Percentiles rank a stretch among this genome's conserved stretches.
Conservation (phyloP, 2,888 invertebrate genomes). For the Slavum lentiscoides region DNA sequence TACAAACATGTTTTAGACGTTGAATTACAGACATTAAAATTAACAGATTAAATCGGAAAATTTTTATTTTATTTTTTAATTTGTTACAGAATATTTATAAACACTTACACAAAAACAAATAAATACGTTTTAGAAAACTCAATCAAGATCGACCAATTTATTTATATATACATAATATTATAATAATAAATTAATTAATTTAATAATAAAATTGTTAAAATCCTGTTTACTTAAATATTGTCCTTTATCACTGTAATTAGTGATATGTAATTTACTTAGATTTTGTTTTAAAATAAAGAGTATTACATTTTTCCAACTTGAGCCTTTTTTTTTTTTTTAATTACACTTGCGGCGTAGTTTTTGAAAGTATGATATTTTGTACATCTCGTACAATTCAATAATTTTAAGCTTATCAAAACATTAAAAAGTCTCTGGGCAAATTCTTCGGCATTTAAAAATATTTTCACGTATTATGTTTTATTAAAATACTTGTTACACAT, state of each 20-base stretch:
- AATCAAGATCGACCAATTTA: too few species aligned
- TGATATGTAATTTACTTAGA: neutral
- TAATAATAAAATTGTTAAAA: neutral
- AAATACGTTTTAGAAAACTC: neutral
- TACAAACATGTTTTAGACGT: constrained; percentile 50
- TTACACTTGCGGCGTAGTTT: neutral
- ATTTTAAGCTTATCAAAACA: neutral
- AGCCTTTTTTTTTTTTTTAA: neutral
- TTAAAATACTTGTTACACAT: too few species aligned
- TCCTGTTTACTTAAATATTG: neutral
- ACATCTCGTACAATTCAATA: neutral
- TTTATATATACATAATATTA: too few species aligned
- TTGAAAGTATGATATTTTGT: neutral
- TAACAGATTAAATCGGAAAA: constrained; percentile 2
- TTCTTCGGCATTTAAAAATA: too few species aligned
- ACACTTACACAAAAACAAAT: constrained; percentile 2
- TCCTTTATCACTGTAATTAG: neutral
- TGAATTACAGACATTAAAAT: neutral
- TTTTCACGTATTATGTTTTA: too few species aligned
- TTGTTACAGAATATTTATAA: neutral
- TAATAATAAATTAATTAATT: too few species aligned
- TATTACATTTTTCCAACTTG: neutral
- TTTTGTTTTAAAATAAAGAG: constrained; percentile 14
- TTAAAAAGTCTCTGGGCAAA: too few species aligned
- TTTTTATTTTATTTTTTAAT: constrained; percentile 1